Evolutionary conservation across 2,888 invertebrate genomes (phyloP), one percentile per base, ranked within the genome.

Genomic region (Sussaba pulchella): DNA sequence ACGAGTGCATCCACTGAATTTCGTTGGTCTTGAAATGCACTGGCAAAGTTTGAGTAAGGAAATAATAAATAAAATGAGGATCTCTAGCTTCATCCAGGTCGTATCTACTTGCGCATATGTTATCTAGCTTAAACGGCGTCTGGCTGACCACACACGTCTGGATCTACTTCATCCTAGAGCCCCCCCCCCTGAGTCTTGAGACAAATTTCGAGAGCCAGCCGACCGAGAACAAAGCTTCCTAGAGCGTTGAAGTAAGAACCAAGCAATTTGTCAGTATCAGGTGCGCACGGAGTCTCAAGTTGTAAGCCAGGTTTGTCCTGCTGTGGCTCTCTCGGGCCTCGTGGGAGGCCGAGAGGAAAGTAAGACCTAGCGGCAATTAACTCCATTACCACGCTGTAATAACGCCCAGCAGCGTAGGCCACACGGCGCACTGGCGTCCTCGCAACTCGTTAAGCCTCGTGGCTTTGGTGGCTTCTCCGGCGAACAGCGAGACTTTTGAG

Each of bases 321-420:
- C 87, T 85, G 84, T 81, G 87, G 85, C 74, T 70, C 72, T 64
- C 36, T 24, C 50, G 50, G 41, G 9, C 72, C 66, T 47, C 70
- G 74, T 39, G 24, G 66, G 70, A 61, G 71, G 73, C 59, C 41
- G 36, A 57, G 26, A 66, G 78, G 39, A 73, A 64, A 76, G 76
- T 70, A 67, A 78, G 78, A 74, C 73, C 73, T 78, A 54, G 70
- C 87, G 87, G 90, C 91, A 91, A 92, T 92, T 92, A 91, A 91
- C 91, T 92, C 91, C 88, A 92, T 92, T 92, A 92, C 92, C 91
- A 91, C 90, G 89, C 91, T 88, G 89, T 92, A 91, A 89, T 89
- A 87, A 90, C 86, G 88, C 87, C 86, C 85, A 85, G 87, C 59
- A 45, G 67, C 87, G 85, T 88, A 87, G 87, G 85, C 85, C 78